Evolutionary conservation across 2,797 vertebrate species (phyloP).

Genomic region (Leuciscus waleckii): DNA sequence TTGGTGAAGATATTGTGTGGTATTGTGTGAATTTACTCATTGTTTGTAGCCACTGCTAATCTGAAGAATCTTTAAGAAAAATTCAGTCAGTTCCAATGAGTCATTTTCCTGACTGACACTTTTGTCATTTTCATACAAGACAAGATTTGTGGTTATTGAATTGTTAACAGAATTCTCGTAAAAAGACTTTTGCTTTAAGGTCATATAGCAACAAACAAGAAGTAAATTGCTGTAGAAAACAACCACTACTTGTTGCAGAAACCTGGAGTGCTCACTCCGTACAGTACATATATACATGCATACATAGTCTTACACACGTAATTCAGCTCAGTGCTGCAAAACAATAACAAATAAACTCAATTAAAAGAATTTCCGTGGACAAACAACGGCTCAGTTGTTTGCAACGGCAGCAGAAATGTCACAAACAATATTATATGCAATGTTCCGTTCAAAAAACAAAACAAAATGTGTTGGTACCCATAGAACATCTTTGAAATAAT

Average conservation of each 20-base stretch:
- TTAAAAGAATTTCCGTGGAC: not conserved
- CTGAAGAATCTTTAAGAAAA: slow-evolving; percentile 11
- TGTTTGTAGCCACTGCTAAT: slow-evolving; percentile 41
- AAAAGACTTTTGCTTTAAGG: not conserved
- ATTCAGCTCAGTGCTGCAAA: slow-evolving; percentile 22
- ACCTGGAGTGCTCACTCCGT: slow-evolving; percentile 42
- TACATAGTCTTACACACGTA: slow-evolving; percentile 37
- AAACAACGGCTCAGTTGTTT: not conserved
- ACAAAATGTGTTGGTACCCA: not conserved
- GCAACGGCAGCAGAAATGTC: not conserved
- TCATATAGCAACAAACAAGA: slow-evolving; percentile 50
- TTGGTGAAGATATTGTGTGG: slow-evolving; percentile 70
- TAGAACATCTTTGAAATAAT: not conserved
- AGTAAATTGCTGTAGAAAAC: slow-evolving; percentile 49
- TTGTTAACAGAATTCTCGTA: slow-evolving; percentile 16
- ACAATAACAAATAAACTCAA: not conserved
- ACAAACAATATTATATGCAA: not conserved
- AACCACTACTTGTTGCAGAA: slow-evolving; percentile 35
- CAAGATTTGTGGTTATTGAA: slow-evolving; percentile 20
- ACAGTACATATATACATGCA: slow-evolving; percentile 45
- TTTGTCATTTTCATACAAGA: not conserved
- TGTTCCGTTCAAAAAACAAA: not conserved
- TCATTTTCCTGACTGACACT: slow-evolving; percentile 4
- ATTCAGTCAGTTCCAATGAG: slow-evolving; percentile 21
- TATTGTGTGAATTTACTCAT: slow-evolving; percentile 65